Percentiles rank a stretch among this genome's conserved stretches.
Evolutionary conservation across 2,888 invertebrate species (phyloP).

Genomic region (Cheiracanthium punctorium): DNA sequence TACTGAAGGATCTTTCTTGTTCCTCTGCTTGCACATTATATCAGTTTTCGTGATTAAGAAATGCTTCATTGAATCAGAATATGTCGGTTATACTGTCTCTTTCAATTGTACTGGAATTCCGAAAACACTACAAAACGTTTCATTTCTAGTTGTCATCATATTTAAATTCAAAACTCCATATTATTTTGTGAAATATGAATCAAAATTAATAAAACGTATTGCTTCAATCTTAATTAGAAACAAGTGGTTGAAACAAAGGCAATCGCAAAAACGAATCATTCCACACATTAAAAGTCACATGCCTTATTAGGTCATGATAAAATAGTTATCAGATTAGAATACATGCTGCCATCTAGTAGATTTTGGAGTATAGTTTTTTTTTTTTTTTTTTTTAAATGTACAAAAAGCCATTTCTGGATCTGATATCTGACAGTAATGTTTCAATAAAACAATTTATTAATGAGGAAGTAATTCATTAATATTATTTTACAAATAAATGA

Average conservation of each 20-base stretch:
- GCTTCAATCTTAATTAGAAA: background rate
- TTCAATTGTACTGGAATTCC: constrained; percentile 19
- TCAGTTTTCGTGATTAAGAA: background rate
- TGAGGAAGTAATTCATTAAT: background rate
- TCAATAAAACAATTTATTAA: background rate
- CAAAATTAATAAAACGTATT: background rate
- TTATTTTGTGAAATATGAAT: background rate
- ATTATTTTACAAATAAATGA: background rate
- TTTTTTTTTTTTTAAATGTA: too few species aligned
- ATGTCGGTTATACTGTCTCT: constrained; percentile 18
- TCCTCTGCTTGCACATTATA: background rate
- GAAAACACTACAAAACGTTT: constrained; percentile 1
- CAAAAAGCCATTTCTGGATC: background rate
- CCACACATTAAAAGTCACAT: background rate
- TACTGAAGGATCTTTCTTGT: constrained; percentile 7
- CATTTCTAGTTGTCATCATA: constrained; percentile 17
- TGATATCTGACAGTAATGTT: background rate
- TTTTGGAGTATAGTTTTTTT: background rate
- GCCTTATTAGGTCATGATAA: background rate
- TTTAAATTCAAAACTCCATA: background rate
- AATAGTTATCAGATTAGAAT: constrained; percentile 18
- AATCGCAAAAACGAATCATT: background rate
- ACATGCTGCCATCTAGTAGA: background rate
- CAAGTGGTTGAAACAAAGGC: background rate
- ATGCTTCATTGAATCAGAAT: constrained; percentile 27